These are phyloP conservation scores for Cyaniris semiargus DNA, from an alignment of 2,888 invertebrate species.

Conservation along the genomic window DNA sequence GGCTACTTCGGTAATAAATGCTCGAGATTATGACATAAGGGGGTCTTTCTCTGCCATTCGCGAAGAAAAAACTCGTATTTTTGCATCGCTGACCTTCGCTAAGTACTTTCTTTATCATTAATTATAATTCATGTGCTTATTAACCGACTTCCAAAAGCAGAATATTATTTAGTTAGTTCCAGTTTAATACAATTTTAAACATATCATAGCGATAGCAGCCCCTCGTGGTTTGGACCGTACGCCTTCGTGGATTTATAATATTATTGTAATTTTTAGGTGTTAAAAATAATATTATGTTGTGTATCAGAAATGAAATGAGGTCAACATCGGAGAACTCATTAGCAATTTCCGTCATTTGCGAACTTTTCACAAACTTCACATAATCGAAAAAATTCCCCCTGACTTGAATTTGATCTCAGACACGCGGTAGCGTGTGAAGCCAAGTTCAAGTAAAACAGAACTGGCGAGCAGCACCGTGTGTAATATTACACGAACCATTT, in stretches of 20 bases:
- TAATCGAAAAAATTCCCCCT: neutral
- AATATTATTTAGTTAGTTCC: neutral
- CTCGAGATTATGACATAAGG: neutral
- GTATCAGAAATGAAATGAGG: constrained; percentile 4
- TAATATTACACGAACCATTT: too few relatives aligned
- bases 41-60: neutral
- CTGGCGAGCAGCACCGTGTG: too few relatives aligned
- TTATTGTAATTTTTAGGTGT: neutral
- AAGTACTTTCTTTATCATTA: neutral
- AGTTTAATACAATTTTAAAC: too few relatives aligned
- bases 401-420: constrained; percentile 15
- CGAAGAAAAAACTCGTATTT: neutral
- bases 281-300: neutral
- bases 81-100: neutral
- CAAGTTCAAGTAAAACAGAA: too few relatives aligned
- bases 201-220: neutral
- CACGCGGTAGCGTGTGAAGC: too few relatives aligned
- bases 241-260: neutral
- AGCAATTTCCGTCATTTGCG: neutral
- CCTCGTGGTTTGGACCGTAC: neutral
- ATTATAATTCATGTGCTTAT: neutral
- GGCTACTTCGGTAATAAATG: neutral
- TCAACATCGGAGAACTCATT: neutral
- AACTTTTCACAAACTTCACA: neutral
- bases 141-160: neutral